Percentiles rank a stretch among this genome's conserved stretches.
These are phyloP conservation scores for Neomorphus geoffroyi DNA, from an alignment of 2,797 vertebrate species.

Conservation along the genomic window DNA sequence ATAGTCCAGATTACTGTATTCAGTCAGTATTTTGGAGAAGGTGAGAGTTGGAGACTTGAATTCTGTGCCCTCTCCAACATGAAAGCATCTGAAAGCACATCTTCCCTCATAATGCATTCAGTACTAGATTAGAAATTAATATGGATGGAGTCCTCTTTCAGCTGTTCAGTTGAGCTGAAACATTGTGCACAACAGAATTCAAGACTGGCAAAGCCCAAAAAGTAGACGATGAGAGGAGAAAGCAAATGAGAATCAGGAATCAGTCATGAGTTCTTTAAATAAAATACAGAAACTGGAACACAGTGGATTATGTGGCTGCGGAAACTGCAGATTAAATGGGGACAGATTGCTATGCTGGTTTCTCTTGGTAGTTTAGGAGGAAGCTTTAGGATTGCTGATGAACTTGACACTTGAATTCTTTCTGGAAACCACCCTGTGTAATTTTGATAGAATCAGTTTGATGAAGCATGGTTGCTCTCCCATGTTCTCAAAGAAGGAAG, in stretches of 20 bases:
- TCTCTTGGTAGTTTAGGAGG: not conserved
- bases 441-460: not conserved
- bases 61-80: not conserved
- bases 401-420: not conserved
- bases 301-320: not conserved
- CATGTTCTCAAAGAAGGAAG: not conserved
- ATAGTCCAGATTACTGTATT: not conserved
- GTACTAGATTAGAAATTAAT: not conserved
- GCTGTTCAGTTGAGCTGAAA: not conserved
- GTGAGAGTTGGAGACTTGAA: not conserved
- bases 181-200: not conserved
- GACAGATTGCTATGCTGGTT: not conserved
- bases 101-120: not conserved
- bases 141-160: not conserved
- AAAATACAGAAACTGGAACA: not conserved
- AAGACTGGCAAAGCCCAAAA: not conserved
- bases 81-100: not conserved
- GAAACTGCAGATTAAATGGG: not conserved
- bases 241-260: not conserved
- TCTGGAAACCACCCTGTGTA: not conserved
- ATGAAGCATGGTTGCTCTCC: not conserved
- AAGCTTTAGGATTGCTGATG: not conserved
- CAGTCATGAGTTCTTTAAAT: not conserved
- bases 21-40: not conserved
- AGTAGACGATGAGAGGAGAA: not conserved